phyloP scores from a whole-genome alignment of 2,797 vertebrate species.

The Darevskia nairensis region DNA sequence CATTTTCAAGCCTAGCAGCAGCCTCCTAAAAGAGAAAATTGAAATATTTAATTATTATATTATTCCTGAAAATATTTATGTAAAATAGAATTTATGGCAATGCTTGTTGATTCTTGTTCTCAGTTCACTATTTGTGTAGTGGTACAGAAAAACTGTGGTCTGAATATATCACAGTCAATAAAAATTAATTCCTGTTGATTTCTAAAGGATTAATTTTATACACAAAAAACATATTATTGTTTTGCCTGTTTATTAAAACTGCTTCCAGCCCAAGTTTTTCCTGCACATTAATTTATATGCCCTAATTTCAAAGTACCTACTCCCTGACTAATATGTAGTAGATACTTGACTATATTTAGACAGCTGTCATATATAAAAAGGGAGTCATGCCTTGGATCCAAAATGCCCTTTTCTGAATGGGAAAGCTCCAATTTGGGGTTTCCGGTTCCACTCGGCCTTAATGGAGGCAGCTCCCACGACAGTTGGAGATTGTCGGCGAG shows the following conservation, averaged over 20 bases:
- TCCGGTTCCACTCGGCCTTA: too few species aligned
- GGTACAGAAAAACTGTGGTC: not conserved
- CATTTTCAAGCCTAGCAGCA: slow-evolving; percentile 43
- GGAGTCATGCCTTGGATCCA: not conserved
- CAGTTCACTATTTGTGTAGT: not conserved
- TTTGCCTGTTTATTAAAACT: not conserved
- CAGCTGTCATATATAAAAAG: too few species aligned
- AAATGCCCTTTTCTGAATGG: not conserved
- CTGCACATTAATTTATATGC: not conserved
- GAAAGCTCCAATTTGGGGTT: not conserved
- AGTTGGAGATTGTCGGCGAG: too few species aligned
- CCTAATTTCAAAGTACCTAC: not conserved
- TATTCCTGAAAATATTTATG: not conserved
- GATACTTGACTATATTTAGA: too few species aligned
- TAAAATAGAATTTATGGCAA: not conserved
- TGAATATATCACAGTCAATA: not conserved
- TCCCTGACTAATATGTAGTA: too few species aligned
- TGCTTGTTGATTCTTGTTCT: not conserved
- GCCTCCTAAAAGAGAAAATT: slow-evolving; percentile 59
- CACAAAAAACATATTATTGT: not conserved
- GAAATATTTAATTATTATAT: not conserved
- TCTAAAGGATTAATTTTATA: not conserved
- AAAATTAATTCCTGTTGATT: not conserved
- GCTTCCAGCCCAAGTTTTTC: too few species aligned
- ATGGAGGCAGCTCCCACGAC: too few species aligned